These are phyloP conservation scores for Leptinotarsa haldemani DNA, from an alignment of 2,888 invertebrate species.

Conservation along the genomic window DNA sequence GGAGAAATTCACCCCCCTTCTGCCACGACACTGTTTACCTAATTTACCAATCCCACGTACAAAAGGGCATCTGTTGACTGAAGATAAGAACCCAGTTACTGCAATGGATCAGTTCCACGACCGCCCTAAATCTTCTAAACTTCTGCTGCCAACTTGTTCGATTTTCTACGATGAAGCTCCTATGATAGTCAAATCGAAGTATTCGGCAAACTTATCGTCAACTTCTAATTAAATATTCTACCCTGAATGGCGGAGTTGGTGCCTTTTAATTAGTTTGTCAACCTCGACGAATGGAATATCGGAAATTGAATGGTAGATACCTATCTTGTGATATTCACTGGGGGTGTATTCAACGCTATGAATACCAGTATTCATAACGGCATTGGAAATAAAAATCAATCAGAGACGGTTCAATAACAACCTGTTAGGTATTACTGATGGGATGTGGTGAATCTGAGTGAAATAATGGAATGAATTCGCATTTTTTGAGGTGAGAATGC, in stretches of 20 bases:
- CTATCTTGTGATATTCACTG: conserved; percentile 7
- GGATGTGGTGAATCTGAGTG: neutral
- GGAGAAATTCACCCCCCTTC: no score
- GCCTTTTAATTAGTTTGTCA: conserved; percentile 19
- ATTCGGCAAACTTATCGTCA: neutral
- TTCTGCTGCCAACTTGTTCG: neutral
- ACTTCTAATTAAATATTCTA: conserved; percentile 26
- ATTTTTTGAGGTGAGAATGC: neutral
- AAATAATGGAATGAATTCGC: neutral
- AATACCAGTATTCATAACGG: conserved; percentile 2
- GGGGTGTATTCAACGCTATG: conserved; percentile 9
- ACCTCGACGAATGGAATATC: conserved; percentile 1
- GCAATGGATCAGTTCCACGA: conserved; percentile 7
- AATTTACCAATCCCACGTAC: neutral
- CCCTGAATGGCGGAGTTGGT: conserved; percentile 13
- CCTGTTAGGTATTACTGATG: neutral
- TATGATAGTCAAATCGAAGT: neutral
- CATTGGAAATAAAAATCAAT: conserved; percentile 6
- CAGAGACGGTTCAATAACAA: conserved; percentile 9
- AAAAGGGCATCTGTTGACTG: conserved; percentile 7
- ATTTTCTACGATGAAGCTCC: neutral
- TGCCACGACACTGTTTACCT: neutral
- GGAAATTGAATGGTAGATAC: conserved; percentile 13
- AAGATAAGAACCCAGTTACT: neutral
- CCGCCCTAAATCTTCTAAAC: neutral